Percentiles rank a stretch among this genome's conserved stretches.
Conservation (phyloP, 1,140 invertebrate species). For the Atta colombica region DNA sequence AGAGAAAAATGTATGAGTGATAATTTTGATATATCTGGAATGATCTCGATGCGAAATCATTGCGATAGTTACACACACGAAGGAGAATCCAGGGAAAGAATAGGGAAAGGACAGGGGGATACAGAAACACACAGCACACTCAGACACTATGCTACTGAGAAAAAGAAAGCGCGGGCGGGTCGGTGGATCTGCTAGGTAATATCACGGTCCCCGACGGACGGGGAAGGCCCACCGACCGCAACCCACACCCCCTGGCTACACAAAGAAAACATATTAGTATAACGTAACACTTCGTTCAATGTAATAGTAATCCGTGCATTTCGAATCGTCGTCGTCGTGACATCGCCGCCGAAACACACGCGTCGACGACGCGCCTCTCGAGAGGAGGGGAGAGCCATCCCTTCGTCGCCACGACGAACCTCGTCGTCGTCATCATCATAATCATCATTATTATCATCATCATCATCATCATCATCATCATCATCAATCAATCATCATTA, state of each 20-base stretch:
- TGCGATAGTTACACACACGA: conserved; percentile 21
- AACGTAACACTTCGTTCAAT: conserved; percentile 56
- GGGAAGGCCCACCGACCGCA: conserved; percentile 48
- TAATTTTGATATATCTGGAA: not conserved
- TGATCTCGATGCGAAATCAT: not conserved
- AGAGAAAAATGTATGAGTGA: conserved; percentile 13
- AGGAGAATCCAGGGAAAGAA: not conserved
- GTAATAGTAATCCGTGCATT: conserved; percentile 53
- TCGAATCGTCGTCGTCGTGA: conserved; percentile 62
- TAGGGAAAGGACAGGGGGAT: not conserved
- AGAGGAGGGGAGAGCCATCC: conserved; percentile 19
- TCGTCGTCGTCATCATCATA: conserved; percentile 6
- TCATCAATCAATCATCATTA: not conserved
- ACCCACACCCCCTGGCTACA: conserved; percentile 14
- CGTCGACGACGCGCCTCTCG: conserved; percentile 24
- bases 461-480: not conserved
- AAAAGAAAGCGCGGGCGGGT: conserved; percentile 34
- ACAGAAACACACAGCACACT: conserved; percentile 82
- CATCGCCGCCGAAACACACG: conserved; percentile 18
- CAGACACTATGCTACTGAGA: conserved; percentile 71
- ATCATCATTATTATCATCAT: not conserved
- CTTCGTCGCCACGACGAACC: conserved; percentile 21
- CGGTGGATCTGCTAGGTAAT: conserved; percentile 43
- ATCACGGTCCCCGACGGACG: conserved; percentile 37
- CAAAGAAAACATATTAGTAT: conserved; percentile 60